phyloP scores from a whole-genome alignment of 2,888 invertebrate genomes.

The Leptinotarsa haldemani region DNA sequence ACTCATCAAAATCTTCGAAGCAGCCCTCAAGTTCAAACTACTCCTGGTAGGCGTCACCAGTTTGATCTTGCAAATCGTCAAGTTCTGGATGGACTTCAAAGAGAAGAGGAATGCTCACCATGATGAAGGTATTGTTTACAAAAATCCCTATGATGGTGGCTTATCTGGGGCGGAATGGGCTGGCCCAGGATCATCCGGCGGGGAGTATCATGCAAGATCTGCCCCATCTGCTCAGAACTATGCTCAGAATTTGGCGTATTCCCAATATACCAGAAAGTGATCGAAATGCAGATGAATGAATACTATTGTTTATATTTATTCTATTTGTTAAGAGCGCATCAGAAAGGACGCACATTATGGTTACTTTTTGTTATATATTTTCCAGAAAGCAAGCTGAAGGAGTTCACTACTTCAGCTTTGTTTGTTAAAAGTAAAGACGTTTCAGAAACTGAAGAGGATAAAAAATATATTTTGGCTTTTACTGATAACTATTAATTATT shows the following conservation, averaged over 20 bases:
- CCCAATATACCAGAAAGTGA: not conserved
- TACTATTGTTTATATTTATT: not conserved
- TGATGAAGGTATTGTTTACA: slow-evolving; percentile 48
- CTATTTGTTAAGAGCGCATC: not conserved
- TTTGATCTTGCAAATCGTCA: slow-evolving; percentile 76
- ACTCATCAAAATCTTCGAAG: slow-evolving; percentile 77
- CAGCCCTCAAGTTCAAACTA: slow-evolving; percentile 82
- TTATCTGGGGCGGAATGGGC: slow-evolving; percentile 38
- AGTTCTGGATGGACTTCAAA: slow-evolving; percentile 79
- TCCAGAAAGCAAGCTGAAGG: not conserved
- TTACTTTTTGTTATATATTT: not conserved
- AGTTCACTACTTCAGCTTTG: too few relatives aligned
- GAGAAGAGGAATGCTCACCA: slow-evolving; percentile 73
- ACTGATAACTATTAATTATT: too few relatives aligned
- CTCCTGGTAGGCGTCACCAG: slow-evolving; percentile 78
- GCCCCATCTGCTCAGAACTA: slow-evolving; percentile 22
- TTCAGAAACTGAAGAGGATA: too few relatives aligned
- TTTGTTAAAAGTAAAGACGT: too few relatives aligned
- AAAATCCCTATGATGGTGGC: slow-evolving; percentile 43
- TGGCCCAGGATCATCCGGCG: slow-evolving; percentile 37
- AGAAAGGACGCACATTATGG: too few relatives aligned
- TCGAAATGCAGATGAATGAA: too few relatives aligned
- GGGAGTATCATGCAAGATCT: slow-evolving; percentile 43
- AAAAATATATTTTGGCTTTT: too few relatives aligned
- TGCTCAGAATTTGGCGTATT: slow-evolving; percentile 39